These are phyloP conservation scores for Takifugu rubripes DNA, from an alignment of 2,797 vertebrate species.

Conservation along the genomic window DNA sequence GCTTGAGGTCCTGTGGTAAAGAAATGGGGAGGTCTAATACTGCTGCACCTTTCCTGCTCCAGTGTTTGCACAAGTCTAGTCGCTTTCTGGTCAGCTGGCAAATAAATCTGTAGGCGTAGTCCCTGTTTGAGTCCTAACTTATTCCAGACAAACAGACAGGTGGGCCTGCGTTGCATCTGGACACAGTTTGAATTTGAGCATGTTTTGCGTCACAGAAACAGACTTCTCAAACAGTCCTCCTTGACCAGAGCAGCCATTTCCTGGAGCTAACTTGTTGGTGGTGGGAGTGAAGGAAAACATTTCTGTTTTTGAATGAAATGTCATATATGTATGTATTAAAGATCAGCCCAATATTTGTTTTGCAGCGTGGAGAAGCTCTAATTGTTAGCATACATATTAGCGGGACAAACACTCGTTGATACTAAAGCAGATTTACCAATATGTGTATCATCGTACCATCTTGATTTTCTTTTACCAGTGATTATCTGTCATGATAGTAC, in stretches of 20 bases:
- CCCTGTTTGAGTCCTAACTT: conserved; percentile 44
- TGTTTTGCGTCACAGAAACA: conserved; percentile 41
- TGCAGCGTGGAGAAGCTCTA: background rate
- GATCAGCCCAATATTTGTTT: conserved; percentile 14
- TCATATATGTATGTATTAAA: conserved; percentile 5
- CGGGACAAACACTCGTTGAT: no score
- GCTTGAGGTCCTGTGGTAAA: conserved; percentile 61
- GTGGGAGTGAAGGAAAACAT: conserved; percentile 19
- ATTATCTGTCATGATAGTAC: no score
- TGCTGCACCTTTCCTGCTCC: conserved; percentile 41
- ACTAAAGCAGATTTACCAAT: no score
- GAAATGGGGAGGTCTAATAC: conserved; percentile 65
- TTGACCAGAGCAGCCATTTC: conserved; percentile 29
- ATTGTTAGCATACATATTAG: no score
- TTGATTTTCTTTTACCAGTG: background rate
- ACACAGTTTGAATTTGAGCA: conserved; percentile 49
- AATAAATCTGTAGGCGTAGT: conserved; percentile 58
- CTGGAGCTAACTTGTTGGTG: conserved; percentile 25
- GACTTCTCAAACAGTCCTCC: conserved; percentile 22
- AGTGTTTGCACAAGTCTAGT: conserved; percentile 60
- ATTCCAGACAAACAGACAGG: conserved; percentile 73
- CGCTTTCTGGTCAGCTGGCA: conserved; percentile 63
- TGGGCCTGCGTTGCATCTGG: conserved; percentile 67
- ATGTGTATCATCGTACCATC: no score
- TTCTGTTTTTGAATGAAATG: background rate